phyloP scores from a whole-genome alignment of 2,888 invertebrate species.

The Fissipunctia ypsillon region DNA sequence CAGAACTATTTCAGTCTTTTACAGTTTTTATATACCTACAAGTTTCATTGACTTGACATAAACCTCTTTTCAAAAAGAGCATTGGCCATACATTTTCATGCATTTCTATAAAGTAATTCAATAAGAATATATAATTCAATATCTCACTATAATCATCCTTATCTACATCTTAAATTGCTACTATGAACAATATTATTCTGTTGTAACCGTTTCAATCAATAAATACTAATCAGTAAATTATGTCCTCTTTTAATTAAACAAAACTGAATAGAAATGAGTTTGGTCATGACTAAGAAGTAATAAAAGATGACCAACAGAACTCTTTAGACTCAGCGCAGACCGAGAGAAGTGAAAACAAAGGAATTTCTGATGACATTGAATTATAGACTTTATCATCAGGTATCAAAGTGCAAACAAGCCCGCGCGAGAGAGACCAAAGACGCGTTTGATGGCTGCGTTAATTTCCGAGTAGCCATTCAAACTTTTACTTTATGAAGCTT shows the following conservation, averaged over 20 bases:
- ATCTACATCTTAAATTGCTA: background rate
- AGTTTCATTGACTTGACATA: background rate
- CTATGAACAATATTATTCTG: background rate
- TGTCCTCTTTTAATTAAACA: background rate
- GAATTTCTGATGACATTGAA: background rate
- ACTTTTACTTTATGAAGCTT: background rate
- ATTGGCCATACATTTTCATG: background rate
- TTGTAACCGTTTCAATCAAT: background rate
- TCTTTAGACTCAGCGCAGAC: background rate
- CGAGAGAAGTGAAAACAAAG: background rate
- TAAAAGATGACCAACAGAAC: background rate
- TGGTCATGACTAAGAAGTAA: background rate
- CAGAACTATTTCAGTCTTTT: constrained; percentile 42
- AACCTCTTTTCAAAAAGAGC: background rate
- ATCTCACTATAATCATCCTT: constrained; percentile 13
- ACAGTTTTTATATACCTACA: constrained; percentile 16
- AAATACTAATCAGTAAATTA: background rate
- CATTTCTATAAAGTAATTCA: background rate
- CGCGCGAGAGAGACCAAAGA: no score
- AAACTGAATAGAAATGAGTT: background rate
- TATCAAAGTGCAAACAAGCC: background rate
- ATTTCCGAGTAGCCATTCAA: background rate
- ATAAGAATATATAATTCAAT: constrained; percentile 5
- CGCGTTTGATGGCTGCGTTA: background rate
- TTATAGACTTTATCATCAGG: background rate